A percentile compares a stretch with the other conserved stretches of the same genome.
Conservation (phyloP, 2,113 vertebrate genomes). For the Brachyistius frenatus region DNA sequence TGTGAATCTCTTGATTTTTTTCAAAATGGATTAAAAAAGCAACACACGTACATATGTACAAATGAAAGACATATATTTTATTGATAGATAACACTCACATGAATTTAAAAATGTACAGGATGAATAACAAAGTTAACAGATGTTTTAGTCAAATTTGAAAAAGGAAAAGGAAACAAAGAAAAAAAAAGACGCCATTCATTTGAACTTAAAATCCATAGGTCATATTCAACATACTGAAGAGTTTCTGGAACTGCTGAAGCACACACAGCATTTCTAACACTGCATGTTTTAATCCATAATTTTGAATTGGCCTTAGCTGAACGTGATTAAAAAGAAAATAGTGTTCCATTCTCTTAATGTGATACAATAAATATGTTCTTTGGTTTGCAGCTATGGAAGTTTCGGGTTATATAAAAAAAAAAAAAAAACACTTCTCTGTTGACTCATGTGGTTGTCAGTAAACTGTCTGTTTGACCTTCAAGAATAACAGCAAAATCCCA, state of each 20-base stretch:
- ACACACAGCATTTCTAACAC: constrained; percentile 49
- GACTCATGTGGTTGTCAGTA: constrained; percentile 32
- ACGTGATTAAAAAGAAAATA: not conserved
- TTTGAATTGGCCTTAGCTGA: constrained; percentile 15
- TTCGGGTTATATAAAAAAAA: constrained; percentile 24
- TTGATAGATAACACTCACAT: constrained; percentile 73
- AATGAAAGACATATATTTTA: constrained; percentile 69
- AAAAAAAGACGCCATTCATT: constrained; percentile 32
- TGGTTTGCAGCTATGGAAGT: constrained; percentile 38
- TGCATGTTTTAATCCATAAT: not conserved
- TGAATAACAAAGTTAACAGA: constrained; percentile 49
- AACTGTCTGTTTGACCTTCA: constrained; percentile 39
- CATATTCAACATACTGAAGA: constrained; percentile 28
- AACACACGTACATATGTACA: constrained; percentile 60
- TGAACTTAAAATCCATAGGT: constrained; percentile 37
- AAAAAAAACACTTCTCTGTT: constrained; percentile 18
- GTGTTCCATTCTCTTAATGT: constrained; percentile 5
- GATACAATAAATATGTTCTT: constrained; percentile 55
- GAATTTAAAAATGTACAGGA: constrained; percentile 75
- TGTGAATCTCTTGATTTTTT: not conserved
- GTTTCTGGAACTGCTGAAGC: constrained; percentile 25
- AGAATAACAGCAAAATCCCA: constrained; percentile 55
- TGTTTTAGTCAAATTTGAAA: constrained; percentile 29
- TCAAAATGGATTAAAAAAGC: not conserved
- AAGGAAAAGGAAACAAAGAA: constrained; percentile 1